Evolutionary conservation across 2,113 vertebrate genomes (phyloP).

Genomic region (Embiotoca jacksoni): DNA sequence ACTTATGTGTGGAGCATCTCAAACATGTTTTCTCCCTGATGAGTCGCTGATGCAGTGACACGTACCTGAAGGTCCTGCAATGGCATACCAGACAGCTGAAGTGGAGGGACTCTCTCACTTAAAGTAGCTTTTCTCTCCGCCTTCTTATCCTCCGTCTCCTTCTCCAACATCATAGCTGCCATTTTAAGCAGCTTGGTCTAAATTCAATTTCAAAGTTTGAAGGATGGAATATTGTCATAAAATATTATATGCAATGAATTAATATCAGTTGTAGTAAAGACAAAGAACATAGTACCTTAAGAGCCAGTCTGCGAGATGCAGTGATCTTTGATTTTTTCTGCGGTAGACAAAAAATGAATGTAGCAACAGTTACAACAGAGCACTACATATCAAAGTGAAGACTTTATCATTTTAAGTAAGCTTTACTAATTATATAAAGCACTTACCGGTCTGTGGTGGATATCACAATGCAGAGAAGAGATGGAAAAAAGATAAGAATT

Average conservation of each 20-base stretch:
- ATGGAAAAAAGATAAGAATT: background rate
- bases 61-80: constrained; percentile 80
- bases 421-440: background rate
- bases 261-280: background rate
- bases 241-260: background rate
- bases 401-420: background rate
- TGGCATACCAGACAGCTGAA: constrained; percentile 75
- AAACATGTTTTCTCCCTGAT: background rate
- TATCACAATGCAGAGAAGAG: constrained; percentile 5
- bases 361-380: background rate
- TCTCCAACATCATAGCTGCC: constrained; percentile 65
- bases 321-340: constrained; percentile 76
- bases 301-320: constrained; percentile 76
- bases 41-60: constrained; percentile 1
- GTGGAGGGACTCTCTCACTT: constrained; percentile 70
- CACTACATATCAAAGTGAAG: background rate
- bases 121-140: constrained; percentile 66
- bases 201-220: background rate
- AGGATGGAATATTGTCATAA: background rate
- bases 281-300: constrained; percentile 69
- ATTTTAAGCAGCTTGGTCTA: constrained; percentile 81
- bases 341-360: background rate
- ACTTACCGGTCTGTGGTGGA: constrained; percentile 67
- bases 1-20: constrained; percentile 10
- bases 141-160: constrained; percentile 73